A percentile compares a stretch with the other conserved stretches of the same genome.
These are phyloP conservation scores for Hydrozoanthus gracilis DNA, from an alignment of 92 coral and sea anemone genomes.

Conservation along the genomic window DNA sequence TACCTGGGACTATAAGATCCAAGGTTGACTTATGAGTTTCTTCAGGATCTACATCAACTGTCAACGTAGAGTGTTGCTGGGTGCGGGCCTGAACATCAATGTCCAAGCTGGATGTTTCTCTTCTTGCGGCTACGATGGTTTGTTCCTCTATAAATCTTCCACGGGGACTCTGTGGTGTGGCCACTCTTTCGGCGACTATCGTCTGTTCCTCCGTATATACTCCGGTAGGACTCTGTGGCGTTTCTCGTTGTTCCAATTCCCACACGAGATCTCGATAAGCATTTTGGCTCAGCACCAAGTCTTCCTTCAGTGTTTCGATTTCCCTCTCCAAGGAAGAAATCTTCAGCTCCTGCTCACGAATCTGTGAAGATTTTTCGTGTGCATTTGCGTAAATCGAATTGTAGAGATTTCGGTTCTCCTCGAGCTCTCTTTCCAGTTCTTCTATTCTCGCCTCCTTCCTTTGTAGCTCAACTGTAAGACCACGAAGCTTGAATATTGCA, in stretches of 20 bases:
- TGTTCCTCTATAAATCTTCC: not conserved
- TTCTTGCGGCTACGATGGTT: slow-evolving; percentile 26
- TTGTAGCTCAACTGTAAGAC: slow-evolving; percentile 19
- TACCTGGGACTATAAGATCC: slow-evolving; percentile 68
- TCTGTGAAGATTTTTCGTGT: slow-evolving; percentile 66
- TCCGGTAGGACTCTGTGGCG: not conserved
- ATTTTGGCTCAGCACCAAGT: slow-evolving; percentile 75
- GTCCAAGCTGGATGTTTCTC: slow-evolving; percentile 72
- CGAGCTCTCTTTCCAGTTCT: slow-evolving; percentile 73
- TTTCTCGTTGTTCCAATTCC: slow-evolving; percentile 49
- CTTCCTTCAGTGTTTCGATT: slow-evolving; percentile 66
- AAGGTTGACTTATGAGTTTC: slow-evolving; percentile 57
- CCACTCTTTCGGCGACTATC: slow-evolving; percentile 16
- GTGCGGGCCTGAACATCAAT: slow-evolving; percentile 70
- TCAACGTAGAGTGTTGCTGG: slow-evolving; percentile 78
- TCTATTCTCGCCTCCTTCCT: slow-evolving; percentile 61
- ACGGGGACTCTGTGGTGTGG: not conserved
- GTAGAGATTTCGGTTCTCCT: slow-evolving; percentile 64
- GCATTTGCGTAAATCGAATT: slow-evolving; percentile 55
- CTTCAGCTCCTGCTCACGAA: slow-evolving; percentile 61
- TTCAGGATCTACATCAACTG: slow-evolving; percentile 67
- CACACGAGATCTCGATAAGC: slow-evolving; percentile 78
- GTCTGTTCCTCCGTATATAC: slow-evolving; percentile 1
- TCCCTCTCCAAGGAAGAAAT: slow-evolving; percentile 74
- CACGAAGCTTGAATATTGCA: slow-evolving; percentile 59